Evolutionary conservation across 2,888 invertebrate species (phyloP).

Genomic region (Dynastes maya): DNA sequence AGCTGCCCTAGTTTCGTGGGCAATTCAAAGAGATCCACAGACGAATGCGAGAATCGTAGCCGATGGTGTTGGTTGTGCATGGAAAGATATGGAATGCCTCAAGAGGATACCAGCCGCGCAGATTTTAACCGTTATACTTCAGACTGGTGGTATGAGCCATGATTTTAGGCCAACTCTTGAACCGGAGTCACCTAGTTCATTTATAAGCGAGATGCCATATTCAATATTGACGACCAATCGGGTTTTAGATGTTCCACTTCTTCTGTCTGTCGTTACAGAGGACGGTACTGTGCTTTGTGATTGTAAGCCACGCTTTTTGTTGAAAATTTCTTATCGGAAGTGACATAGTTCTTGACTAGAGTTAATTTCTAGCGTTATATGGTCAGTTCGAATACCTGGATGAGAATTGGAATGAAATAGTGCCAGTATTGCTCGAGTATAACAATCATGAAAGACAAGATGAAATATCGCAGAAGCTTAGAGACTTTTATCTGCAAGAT

Average conservation of each 20-base stretch:
- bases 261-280: constrained; percentile 42
- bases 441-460: constrained; percentile 55
- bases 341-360: too few relatives aligned
- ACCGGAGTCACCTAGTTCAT: constrained; percentile 55
- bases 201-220: constrained; percentile 14
- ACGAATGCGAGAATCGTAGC: background rate
- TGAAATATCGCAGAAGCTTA: constrained; percentile 59
- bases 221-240: background rate
- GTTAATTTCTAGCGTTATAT: constrained; percentile 50
- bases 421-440: constrained; percentile 61
- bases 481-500: constrained; percentile 61
- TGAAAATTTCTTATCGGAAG: too few relatives aligned
- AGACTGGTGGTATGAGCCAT: background rate
- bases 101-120: background rate
- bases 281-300: constrained; percentile 24
- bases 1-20: constrained; percentile 14
- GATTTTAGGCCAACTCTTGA: constrained; percentile 56
- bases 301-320: constrained; percentile 53
- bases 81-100: background rate
- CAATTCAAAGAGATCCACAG: background rate
- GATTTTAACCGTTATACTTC: background rate
- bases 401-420: constrained; percentile 61
- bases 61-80: background rate
- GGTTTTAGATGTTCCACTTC: constrained; percentile 18
- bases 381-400: constrained; percentile 68